Conservation (phyloP, 2,113 vertebrate species). For the Oxyruncus cristatus region DNA sequence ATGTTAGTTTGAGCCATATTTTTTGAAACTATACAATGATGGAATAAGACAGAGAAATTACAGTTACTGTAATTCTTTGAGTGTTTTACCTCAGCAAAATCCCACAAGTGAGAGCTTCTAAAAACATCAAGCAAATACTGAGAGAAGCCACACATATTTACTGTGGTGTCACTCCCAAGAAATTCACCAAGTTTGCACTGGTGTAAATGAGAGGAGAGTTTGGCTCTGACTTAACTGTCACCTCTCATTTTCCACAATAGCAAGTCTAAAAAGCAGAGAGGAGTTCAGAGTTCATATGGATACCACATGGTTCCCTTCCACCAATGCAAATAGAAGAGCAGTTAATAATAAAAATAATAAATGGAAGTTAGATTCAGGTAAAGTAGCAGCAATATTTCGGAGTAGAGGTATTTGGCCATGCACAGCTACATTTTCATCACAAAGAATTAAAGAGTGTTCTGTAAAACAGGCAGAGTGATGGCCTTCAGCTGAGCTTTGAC, state of each 20-base stretch:
- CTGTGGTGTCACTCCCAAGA: not conserved
- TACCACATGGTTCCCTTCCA: constrained; percentile 25
- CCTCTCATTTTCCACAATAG: constrained; percentile 38
- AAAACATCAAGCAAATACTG: not conserved
- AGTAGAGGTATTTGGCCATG: not conserved
- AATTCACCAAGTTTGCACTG: not conserved
- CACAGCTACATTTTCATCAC: not conserved
- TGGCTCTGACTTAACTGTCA: constrained; percentile 40
- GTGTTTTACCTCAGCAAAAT: not conserved
- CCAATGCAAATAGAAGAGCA: not conserved
- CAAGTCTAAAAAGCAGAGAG: constrained; percentile 37
- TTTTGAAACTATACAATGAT: not conserved
- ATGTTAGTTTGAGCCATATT: not conserved
- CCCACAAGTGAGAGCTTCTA: not conserved
- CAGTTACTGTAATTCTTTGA: not conserved
- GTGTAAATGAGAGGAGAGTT: constrained; percentile 41
- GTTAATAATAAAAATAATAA: not conserved
- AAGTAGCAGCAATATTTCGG: not conserved
- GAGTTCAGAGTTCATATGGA: constrained; percentile 30
- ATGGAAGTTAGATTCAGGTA: not conserved
- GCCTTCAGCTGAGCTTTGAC: constrained; percentile 16
- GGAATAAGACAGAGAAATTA: not conserved
- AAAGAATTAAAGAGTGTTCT: not conserved
- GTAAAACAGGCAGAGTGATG: not conserved
- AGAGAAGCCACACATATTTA: not conserved